A percentile compares a stretch with the other conserved stretches of the same genome.
phyloP scores from a whole-genome alignment of 2,888 invertebrate genomes.

The Eupithecia insigniata region DNA sequence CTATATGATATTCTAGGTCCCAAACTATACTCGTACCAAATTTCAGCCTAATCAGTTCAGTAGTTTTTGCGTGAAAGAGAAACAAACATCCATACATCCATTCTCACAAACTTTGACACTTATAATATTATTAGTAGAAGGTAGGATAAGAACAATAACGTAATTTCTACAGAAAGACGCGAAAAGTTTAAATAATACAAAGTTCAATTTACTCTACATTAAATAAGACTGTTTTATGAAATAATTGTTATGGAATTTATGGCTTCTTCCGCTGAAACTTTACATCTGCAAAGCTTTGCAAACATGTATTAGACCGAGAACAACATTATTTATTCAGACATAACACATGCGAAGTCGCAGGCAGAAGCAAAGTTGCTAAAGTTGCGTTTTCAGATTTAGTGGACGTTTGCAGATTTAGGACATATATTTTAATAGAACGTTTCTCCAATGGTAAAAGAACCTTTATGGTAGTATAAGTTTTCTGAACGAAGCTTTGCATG shows the following conservation, averaged over 20 bases:
- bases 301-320: background rate
- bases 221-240: background rate
- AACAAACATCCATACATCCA: too few relatives aligned
- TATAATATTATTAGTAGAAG: too few relatives aligned
- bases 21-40: too few relatives aligned
- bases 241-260: background rate
- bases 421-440: background rate
- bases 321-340: background rate
- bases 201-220: background rate
- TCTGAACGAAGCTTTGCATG: background rate
- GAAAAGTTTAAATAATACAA: background rate
- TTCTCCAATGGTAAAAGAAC: background rate
- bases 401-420: background rate
- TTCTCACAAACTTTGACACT: too few relatives aligned
- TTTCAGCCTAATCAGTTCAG: too few relatives aligned
- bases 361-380: background rate
- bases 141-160: background rate
- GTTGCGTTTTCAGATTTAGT: background rate
- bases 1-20: too few relatives aligned
- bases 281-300: background rate
- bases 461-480: too few relatives aligned
- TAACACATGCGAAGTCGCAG: constrained; percentile 3
- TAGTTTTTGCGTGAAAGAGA: too few relatives aligned
- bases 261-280: background rate
- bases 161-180: background rate